phyloP scores from a whole-genome alignment of 2,888 invertebrate species.

The Branchellion lobata region DNA sequence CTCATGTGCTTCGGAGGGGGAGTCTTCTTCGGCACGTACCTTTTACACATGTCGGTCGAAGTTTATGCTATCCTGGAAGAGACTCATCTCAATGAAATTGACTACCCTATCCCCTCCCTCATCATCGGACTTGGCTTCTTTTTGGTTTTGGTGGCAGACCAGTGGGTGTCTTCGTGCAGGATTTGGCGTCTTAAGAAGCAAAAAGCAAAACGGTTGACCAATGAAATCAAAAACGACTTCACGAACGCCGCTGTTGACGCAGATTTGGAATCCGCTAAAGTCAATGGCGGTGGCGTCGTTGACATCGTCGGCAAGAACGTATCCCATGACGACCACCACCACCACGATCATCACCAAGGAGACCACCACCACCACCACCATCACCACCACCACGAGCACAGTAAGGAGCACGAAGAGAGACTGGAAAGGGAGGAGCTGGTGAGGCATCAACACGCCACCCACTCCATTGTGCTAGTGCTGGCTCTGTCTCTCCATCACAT shows the following conservation, averaged over 20 bases:
- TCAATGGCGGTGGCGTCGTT: too few relatives aligned
- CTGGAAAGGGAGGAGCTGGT: background rate
- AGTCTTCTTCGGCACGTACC: constrained; percentile 59
- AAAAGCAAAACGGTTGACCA: background rate
- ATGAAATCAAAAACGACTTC: background rate
- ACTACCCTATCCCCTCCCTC: constrained; percentile 58
- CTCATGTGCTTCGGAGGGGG: constrained; percentile 58
- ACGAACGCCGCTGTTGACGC: background rate
- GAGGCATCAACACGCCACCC: constrained; percentile 45
- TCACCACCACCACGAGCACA: background rate
- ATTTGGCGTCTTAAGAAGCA: constrained; percentile 11
- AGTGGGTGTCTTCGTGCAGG: constrained; percentile 49
- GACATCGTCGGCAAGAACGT: too few relatives aligned
- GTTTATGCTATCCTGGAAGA: constrained; percentile 54
- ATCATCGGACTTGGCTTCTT: constrained; percentile 58
- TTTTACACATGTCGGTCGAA: constrained; percentile 58
- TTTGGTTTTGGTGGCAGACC: constrained; percentile 56
- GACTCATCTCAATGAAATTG: constrained; percentile 48
- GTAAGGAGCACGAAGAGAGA: too few relatives aligned
- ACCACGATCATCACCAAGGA: background rate
- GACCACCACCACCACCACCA: background rate
- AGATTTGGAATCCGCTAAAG: background rate
- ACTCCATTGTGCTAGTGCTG: constrained; percentile 64
- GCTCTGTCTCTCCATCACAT: constrained; percentile 67
- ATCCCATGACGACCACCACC: too few relatives aligned